Percentiles rank a stretch among this genome's conserved stretches.
phyloP scores from a whole-genome alignment of 2,888 invertebrate genomes.

The Tenthredo scrophulariae region DNA sequence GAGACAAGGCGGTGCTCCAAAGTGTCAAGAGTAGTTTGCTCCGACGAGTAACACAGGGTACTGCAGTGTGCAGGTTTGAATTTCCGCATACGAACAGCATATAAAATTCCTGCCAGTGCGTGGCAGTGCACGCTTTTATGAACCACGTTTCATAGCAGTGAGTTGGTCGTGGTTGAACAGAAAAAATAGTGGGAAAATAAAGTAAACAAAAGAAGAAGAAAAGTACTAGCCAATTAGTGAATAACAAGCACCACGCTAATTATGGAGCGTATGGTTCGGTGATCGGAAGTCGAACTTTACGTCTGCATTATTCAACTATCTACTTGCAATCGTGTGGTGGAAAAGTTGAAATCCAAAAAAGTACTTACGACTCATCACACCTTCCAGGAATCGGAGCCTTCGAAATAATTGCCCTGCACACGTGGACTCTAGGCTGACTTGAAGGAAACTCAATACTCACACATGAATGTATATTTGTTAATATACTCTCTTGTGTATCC shows the following conservation, averaged over 20 bases:
- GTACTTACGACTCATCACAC: not conserved
- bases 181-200: not conserved
- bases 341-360: not conserved
- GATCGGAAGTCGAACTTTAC: not conserved
- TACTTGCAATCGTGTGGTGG: not conserved
- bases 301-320: not conserved
- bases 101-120: conserved; percentile 30
- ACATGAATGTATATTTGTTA: not conserved
- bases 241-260: conserved; percentile 36
- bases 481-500: not conserved
- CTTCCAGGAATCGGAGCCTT: not conserved
- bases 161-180: not conserved
- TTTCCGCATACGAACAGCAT: conserved; percentile 4
- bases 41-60: not conserved
- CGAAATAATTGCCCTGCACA: not conserved
- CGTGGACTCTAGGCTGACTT: not conserved
- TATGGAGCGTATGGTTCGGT: conserved; percentile 18
- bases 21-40: conserved; percentile 39
- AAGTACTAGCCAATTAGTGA: conserved; percentile 32
- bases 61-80: not conserved
- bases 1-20: conserved; percentile 32
- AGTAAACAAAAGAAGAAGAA: conserved; percentile 16
- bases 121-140: conserved; percentile 7
- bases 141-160: not conserved
- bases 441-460: not conserved